phyloP scores from a whole-genome alignment of 2,113 vertebrate genomes.

The Sisor rabdophorus region DNA sequence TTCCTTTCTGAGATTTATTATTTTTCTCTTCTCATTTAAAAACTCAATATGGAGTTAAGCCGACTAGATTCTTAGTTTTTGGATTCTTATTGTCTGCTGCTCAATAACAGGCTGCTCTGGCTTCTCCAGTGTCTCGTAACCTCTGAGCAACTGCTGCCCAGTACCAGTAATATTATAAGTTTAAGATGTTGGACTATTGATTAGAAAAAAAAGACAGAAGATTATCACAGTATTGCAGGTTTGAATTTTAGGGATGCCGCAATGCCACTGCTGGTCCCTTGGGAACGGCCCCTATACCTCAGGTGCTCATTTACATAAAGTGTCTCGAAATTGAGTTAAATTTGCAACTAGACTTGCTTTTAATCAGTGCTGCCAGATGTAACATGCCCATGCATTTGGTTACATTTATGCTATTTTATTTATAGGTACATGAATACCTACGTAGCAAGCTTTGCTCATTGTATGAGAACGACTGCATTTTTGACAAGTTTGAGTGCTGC shows the following conservation, averaged over 20 bases:
- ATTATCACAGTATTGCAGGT: too few species aligned
- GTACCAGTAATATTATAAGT: too few species aligned
- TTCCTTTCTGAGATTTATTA: too few species aligned
- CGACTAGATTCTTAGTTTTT: not conserved
- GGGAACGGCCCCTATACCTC: too few species aligned
- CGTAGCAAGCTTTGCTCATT: conserved; percentile 56
- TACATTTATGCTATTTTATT: not conserved
- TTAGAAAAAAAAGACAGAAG: too few species aligned
- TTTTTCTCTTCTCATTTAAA: not conserved
- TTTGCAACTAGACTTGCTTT: not conserved
- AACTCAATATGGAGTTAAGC: not conserved
- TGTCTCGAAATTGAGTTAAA: too few species aligned
- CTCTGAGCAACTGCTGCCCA: too few species aligned
- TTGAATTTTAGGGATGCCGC: too few species aligned
- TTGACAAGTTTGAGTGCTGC: conserved; percentile 58
- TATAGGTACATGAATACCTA: conserved; percentile 54
- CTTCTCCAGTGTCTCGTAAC: not conserved
- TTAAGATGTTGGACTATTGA: too few species aligned
- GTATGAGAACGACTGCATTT: conserved; percentile 57
- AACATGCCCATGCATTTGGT: not conserved
- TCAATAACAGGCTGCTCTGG: too few species aligned
- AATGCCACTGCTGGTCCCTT: too few species aligned
- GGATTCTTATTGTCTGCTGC: not conserved
- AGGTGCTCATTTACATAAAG: too few species aligned
- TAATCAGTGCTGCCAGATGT: not conserved